Base-by-base conservation (phyloP, 1,140 invertebrate genomes). In the Papilio aristodemus region DNA sequence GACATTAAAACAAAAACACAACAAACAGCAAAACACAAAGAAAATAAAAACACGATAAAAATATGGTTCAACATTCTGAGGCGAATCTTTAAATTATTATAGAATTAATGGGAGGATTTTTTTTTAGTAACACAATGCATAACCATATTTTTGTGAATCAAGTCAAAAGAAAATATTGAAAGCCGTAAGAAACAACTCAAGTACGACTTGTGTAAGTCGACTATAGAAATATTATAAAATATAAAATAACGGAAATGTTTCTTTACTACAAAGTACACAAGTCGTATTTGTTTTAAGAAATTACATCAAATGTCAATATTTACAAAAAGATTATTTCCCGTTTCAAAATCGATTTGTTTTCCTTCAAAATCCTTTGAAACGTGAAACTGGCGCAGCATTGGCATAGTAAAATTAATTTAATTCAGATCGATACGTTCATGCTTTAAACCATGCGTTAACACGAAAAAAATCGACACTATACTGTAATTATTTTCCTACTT, bases 371-470 rank as follows among this genome's bases (percentile, higher is more conserved):
- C 2, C 6, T 32, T 32, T 32, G 11, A 59, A 19, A 37, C 8
- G n/a, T 37, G n/a, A 22, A 32, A 59, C 27, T 19, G 19, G 17
- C 36, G 69, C 69, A 38, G 5, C 25, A 58, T 25, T 59, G 27
- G 43, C 59, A 64, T 70, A 67, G 43, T n/a, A 38, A 38, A 72
- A 25, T 13, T 22, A 0, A 54, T 10, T 54, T 54, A 22, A 43
- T 50, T 58, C 38, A 70, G 67, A 76, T 76, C 74, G 71, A 77
- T 71, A 80, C 78, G 70, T 71, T n/a, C 77, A 81, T 79, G 78
- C 76, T 60, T 70, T 36, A 72, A 60, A 17, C 58, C 73, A 75
- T 72, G 71, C 73, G n/a, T 46, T 63, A 69, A 58, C 17, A 62
- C 43, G n/a, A 62, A 58, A 57, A 32, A 2, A 64, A 70, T 64